Conservation (phyloP, 2,797 vertebrate genomes). For the Rhinoraja longicauda region DNA sequence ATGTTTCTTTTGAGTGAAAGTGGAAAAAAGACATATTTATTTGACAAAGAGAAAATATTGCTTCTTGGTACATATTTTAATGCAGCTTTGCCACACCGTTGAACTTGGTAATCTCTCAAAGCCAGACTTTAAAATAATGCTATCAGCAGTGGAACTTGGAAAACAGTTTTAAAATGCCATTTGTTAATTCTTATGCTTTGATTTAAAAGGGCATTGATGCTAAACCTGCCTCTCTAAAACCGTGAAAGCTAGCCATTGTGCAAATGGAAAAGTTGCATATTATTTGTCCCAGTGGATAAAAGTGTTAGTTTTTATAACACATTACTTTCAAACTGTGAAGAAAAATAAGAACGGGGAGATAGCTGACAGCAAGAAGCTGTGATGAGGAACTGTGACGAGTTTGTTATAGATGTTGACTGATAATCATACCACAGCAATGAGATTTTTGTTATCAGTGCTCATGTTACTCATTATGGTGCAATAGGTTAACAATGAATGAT, state of each 20-base stretch:
- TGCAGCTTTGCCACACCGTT: too few relatives aligned
- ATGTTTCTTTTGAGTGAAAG: neutral
- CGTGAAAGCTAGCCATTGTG: neutral
- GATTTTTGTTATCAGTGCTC: neutral
- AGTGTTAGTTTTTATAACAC: neutral
- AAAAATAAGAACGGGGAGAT: neutral
- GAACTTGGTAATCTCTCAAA: neutral
- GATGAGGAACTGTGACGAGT: neutral
- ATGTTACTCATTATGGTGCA: slow-evolving; percentile 2
- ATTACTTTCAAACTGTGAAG: neutral
- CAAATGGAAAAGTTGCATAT: neutral
- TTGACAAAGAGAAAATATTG: neutral
- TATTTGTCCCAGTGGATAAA: neutral
- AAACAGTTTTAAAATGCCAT: neutral
- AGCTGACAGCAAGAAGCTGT: neutral
- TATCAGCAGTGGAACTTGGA: neutral
- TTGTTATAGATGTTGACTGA: neutral
- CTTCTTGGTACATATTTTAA: neutral
- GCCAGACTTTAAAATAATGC: slow-evolving; percentile 10
- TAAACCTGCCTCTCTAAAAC: neutral
- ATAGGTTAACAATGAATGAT: neutral
- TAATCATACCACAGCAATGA: neutral
- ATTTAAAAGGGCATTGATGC: neutral
- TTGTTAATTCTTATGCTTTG: neutral
- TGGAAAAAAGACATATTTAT: neutral